Percentiles rank a stretch among this genome's conserved stretches.
Evolutionary conservation across 2,113 vertebrate genomes (phyloP).

Genomic region (Penelope pileata): DNA sequence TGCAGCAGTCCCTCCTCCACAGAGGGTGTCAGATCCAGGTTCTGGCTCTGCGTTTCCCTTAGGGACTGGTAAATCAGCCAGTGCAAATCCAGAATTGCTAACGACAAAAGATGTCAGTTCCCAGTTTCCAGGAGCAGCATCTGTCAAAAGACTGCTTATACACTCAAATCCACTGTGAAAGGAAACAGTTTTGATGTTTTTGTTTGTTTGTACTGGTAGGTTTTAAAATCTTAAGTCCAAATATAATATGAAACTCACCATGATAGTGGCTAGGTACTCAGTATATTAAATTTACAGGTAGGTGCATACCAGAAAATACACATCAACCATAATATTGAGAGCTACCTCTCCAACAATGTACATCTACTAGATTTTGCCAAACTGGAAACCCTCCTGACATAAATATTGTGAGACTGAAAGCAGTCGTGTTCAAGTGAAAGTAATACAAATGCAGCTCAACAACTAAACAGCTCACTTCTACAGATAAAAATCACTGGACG

Average conservation of each 20-base stretch:
- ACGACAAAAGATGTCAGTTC: conserved; percentile 17
- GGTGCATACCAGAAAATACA: not conserved
- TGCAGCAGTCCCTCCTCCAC: conserved; percentile 30
- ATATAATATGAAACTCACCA: not conserved
- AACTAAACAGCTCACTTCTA: not conserved
- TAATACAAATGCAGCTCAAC: not conserved
- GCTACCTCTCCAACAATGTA: not conserved
- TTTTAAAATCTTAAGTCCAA: not conserved
- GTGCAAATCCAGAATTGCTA: conserved; percentile 8
- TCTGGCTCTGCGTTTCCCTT: conserved; percentile 37
- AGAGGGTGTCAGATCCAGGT: conserved; percentile 31
- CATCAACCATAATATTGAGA: not conserved
- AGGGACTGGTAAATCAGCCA: conserved; percentile 21
- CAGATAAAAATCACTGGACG: not conserved
- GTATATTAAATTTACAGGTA: not conserved
- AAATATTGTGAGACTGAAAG: not conserved
- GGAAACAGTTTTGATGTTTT: conserved; percentile 17
- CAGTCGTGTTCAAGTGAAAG: not conserved
- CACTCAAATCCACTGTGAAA: conserved; percentile 73
- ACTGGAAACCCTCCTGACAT: not conserved
- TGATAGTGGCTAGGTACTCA: not conserved
- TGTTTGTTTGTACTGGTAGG: conserved; percentile 20
- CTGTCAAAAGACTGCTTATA: conserved; percentile 75
- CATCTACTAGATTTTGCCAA: not conserved
- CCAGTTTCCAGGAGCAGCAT: conserved; percentile 15